Percentiles rank a stretch among this genome's conserved stretches.
Evolutionary conservation across 2,888 invertebrate genomes (phyloP).

Genomic region (Agonopterix subpropinquella): DNA sequence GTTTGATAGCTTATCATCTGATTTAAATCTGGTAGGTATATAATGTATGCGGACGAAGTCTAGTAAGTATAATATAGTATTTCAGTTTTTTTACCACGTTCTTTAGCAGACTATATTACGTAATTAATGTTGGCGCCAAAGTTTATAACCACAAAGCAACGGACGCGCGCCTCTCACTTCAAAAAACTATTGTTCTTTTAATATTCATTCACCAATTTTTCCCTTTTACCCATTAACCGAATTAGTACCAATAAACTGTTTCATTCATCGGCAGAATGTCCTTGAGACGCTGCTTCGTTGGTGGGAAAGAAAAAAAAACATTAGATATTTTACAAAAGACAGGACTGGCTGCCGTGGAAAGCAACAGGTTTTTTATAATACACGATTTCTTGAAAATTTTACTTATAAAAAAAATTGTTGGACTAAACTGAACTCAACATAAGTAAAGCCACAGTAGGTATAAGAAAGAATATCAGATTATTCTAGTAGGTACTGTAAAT

Average conservation of each 20-base stretch:
- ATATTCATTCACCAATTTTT: conserved; percentile 40
- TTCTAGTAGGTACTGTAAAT: no score
- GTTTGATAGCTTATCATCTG: no score
- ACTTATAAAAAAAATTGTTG: background rate
- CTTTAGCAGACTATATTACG: conserved; percentile 14
- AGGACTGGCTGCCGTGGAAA: conserved; percentile 1
- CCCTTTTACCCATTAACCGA: conserved; percentile 35
- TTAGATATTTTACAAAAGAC: conserved; percentile 6
- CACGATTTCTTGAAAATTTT: background rate
- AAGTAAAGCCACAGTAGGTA: no score
- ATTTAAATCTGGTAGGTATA: no score
- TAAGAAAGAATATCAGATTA: no score
- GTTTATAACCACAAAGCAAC: conserved; percentile 22
- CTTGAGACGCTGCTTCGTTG: conserved; percentile 12
- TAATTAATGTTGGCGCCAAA: conserved; percentile 37
- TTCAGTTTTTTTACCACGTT: no score
- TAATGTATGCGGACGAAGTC: no score
- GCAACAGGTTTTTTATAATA: conserved; percentile 3
- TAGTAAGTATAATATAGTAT: no score
- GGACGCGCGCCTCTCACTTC: conserved; percentile 8
- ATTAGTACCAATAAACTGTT: conserved; percentile 50
- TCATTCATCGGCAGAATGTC: conserved; percentile 33
- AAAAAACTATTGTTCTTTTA: conserved; percentile 36
- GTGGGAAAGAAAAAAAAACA: conserved; percentile 13
- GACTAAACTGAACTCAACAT: no score